Conservation (phyloP, 2,113 vertebrate species). For the Hipposideros armiger region DNA sequence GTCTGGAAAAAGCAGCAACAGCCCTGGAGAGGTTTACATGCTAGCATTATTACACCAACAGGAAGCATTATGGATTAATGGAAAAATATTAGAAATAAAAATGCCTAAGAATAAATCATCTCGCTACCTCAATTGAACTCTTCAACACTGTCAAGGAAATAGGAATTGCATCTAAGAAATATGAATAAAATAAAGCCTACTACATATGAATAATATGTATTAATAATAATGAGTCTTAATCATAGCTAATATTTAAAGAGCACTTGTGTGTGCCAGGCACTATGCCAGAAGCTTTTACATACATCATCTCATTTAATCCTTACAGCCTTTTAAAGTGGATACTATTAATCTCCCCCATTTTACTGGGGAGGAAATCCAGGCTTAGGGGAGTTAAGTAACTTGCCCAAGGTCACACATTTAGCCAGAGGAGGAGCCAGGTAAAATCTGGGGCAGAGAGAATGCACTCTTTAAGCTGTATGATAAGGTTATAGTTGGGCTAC, state of each 20-base stretch:
- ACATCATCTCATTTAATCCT: conserved; percentile 30
- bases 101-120: conserved; percentile 25
- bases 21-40: not conserved
- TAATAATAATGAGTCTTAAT: not conserved
- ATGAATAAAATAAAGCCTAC: not conserved
- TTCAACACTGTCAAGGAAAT: not conserved
- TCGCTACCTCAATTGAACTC: not conserved
- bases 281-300: not conserved
- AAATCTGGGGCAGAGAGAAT: not conserved
- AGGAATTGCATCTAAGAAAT: not conserved
- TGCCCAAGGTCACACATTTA: not conserved
- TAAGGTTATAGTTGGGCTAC: not conserved
- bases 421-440: not conserved
- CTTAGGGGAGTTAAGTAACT: not conserved
- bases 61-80: not conserved
- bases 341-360: not conserved
- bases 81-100: conserved; percentile 9
- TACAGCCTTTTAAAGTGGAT: not conserved
- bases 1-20: not conserved
- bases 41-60: not conserved
- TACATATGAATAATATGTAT: not conserved
- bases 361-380: conserved; percentile 21
- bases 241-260: not conserved
- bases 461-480: not conserved
- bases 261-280: not conserved